These are phyloP conservation scores for Lepidotrigona ventralis DNA, from an alignment of 1,140 invertebrate species.

Conservation along the genomic window DNA sequence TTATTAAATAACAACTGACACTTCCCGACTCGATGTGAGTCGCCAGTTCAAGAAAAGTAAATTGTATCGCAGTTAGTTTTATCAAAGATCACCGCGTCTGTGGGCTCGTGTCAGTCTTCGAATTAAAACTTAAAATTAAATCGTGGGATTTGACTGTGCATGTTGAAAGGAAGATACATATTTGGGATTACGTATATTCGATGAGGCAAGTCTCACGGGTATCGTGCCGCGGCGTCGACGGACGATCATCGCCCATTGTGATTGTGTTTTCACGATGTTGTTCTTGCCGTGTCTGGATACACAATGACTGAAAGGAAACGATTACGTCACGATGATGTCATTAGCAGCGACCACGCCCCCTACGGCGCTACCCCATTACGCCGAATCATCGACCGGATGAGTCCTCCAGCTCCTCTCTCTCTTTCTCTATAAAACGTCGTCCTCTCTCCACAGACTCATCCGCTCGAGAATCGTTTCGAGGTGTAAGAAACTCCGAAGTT, in stretches of 20 bases:
- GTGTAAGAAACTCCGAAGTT: constrained; percentile 54
- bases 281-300: constrained; percentile 49
- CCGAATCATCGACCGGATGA: constrained; percentile 73
- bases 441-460: neutral
- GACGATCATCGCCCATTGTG: constrained; percentile 55
- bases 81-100: no score
- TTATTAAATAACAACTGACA: no score
- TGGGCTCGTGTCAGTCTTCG: no score
- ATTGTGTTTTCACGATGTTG: constrained; percentile 58
- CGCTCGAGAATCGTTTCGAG: constrained; percentile 16
- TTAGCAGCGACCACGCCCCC: constrained; percentile 75
- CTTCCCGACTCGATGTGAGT: no score
- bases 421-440: neutral
- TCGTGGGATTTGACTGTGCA: neutral
- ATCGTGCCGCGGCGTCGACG: constrained; percentile 23
- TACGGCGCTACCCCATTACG: constrained; percentile 76
- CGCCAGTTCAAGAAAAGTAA: no score
- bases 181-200: neutral
- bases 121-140: neutral
- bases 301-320: constrained; percentile 71
- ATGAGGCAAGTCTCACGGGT: constrained; percentile 38
- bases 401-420: constrained; percentile 33
- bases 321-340: constrained; percentile 79
- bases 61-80: no score
- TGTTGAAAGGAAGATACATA: neutral